phyloP scores from a whole-genome alignment of 2,113 vertebrate genomes.

The Empidonax traillii region DNA sequence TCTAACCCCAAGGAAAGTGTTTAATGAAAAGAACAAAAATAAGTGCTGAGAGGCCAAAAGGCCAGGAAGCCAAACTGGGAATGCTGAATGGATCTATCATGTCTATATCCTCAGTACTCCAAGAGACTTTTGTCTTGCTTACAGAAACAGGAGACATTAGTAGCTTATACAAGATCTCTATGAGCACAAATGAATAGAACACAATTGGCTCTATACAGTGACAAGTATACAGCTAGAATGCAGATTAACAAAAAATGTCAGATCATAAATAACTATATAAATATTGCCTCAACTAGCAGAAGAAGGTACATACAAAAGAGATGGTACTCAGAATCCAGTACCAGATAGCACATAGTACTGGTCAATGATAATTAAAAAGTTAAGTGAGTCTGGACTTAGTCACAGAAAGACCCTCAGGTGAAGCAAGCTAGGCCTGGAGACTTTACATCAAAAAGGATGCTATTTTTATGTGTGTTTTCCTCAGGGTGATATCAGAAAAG shows the following conservation, averaged over 20 bases:
- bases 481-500: not conserved
- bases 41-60: not conserved
- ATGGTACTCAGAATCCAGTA: not conserved
- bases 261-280: not conserved
- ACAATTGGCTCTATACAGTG: not conserved
- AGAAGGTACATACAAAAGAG: not conserved
- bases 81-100: not conserved
- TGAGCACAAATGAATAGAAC: not conserved
- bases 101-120: not conserved
- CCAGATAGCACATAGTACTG: not conserved
- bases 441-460: not conserved
- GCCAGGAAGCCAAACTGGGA: not conserved
- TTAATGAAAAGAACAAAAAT: constrained; percentile 18
- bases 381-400: not conserved
- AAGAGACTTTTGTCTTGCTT: not conserved
- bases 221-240: not conserved
- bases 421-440: not conserved
- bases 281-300: not conserved
- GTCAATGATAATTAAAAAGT: not conserved
- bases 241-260: not conserved
- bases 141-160: not conserved
- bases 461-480: not conserved
- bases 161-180: not conserved
- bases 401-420: not conserved
- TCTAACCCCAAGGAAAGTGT: not conserved